Conservation (phyloP, 2,888 invertebrate species). For the Scrobipalpa costella region DNA sequence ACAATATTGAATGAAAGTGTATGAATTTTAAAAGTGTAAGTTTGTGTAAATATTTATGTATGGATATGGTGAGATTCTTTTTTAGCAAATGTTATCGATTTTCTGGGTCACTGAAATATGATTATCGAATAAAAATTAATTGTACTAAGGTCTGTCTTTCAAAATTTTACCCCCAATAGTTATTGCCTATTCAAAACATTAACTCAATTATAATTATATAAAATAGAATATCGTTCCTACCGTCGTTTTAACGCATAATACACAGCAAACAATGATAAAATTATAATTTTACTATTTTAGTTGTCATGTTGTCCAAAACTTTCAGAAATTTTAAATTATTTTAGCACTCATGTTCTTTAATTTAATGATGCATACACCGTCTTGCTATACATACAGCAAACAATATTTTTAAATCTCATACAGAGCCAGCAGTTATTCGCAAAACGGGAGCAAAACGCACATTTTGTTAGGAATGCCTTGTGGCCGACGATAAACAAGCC, state of each 20-base stretch:
- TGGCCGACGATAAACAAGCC: constrained; percentile 58
- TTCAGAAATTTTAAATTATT: too few relatives aligned
- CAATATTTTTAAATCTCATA: constrained; percentile 13
- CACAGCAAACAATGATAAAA: too few relatives aligned
- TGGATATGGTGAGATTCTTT: constrained; percentile 44
- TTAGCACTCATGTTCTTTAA: too few relatives aligned
- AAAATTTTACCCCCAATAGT: not conserved
- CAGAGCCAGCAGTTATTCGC: constrained; percentile 6
- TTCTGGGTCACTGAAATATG: constrained; percentile 62
- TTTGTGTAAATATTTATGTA: constrained; percentile 63
- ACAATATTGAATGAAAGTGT: constrained; percentile 55
- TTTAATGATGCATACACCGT: too few relatives aligned
- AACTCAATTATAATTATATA: too few relatives aligned
- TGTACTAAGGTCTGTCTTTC: constrained; percentile 43
- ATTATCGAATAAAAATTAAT: constrained; percentile 69
- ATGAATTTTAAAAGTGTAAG: constrained; percentile 48
- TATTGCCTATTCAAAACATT: too few relatives aligned
- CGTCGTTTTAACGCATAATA: too few relatives aligned
- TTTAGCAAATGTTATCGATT: constrained; percentile 68
- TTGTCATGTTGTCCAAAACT: too few relatives aligned
- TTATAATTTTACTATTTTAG: too few relatives aligned
- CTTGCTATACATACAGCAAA: too few relatives aligned
- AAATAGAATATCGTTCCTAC: too few relatives aligned
- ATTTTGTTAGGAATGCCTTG: constrained; percentile 51
- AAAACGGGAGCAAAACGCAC: constrained; percentile 38